A percentile compares a stretch with the other conserved stretches of the same genome.
These are phyloP conservation scores for Romanogobio albipinnatus DNA, from an alignment of 2,113 vertebrate species.

Conservation along the genomic window DNA sequence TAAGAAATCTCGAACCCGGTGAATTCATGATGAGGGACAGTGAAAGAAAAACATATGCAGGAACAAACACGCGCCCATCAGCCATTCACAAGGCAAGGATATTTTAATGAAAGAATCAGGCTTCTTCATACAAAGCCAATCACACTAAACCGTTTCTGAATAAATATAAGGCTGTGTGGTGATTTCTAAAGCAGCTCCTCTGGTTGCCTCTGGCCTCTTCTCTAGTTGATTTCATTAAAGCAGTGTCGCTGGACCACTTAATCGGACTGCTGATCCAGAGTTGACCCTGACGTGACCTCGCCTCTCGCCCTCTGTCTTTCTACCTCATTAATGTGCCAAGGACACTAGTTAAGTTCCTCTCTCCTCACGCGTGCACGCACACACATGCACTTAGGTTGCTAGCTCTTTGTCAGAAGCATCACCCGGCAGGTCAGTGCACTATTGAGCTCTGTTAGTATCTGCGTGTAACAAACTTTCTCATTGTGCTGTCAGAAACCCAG, in stretches of 20 bases:
- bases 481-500: slow-evolving; percentile 15
- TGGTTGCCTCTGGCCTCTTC: slow-evolving; percentile 12
- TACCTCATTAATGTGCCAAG: slow-evolving; percentile 56
- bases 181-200: slow-evolving; percentile 35
- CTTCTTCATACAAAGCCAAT: slow-evolving; percentile 43
- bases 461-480: slow-evolving; percentile 31
- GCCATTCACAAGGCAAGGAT: slow-evolving; percentile 39
- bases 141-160: slow-evolving; percentile 43
- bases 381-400: background rate
- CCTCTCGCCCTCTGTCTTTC: slow-evolving; percentile 42
- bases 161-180: slow-evolving; percentile 2
- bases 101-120: slow-evolving; percentile 48
- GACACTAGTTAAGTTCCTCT: slow-evolving; percentile 40
- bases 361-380: slow-evolving; percentile 10
- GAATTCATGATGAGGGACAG: slow-evolving; percentile 58
- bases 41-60: slow-evolving; percentile 16
- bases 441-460: slow-evolving; percentile 36
- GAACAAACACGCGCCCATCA: slow-evolving; percentile 43
- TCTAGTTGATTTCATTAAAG: slow-evolving; percentile 47
- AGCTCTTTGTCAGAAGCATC: slow-evolving; percentile 40
- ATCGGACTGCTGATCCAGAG: slow-evolving; percentile 33
- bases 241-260: slow-evolving; percentile 40
- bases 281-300: slow-evolving; percentile 43
- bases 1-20: slow-evolving; percentile 54
- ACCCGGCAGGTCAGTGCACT: slow-evolving; percentile 39